These are phyloP conservation scores for Macropus fuliginosus DNA, from an alignment of 2,797 vertebrate genomes.

Conservation along the genomic window DNA sequence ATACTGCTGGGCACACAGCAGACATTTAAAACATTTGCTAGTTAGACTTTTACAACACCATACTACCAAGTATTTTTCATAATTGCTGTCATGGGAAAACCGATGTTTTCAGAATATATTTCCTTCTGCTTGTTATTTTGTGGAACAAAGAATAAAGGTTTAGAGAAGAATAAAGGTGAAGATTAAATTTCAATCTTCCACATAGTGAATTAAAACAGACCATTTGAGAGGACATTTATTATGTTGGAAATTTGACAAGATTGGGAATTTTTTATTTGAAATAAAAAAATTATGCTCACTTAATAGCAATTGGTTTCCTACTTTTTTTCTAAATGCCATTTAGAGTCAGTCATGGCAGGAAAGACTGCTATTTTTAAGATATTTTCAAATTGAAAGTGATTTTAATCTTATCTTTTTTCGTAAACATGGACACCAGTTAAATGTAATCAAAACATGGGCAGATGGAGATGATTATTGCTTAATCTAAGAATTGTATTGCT, in stretches of 20 bases:
- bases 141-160: not conserved
- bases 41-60: not conserved
- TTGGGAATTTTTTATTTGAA: constrained; percentile 3
- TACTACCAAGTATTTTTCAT: not conserved
- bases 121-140: not conserved
- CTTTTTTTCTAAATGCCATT: not conserved
- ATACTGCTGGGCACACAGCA: not conserved
- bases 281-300: not conserved
- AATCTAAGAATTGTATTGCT: not conserved
- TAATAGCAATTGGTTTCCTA: constrained; percentile 4
- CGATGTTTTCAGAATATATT: not conserved
- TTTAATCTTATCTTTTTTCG: constrained; percentile 31
- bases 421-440: not conserved
- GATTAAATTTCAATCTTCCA: not conserved
- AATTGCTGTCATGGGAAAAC: not conserved
- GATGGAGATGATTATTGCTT: not conserved
- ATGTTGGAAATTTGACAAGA: constrained; percentile 1
- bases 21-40: not conserved
- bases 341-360: not conserved
- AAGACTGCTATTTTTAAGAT: constrained; percentile 23
- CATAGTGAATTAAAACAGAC: not conserved
- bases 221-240: constrained; percentile 33
- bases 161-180: not conserved
- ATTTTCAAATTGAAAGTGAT: constrained; percentile 9
- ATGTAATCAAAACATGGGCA: not conserved